Percentiles rank a stretch among this genome's conserved stretches.
These are phyloP conservation scores for Tragelaphus imberbis DNA, from an alignment of 2,113 vertebrate genomes.

Conservation along the genomic window DNA sequence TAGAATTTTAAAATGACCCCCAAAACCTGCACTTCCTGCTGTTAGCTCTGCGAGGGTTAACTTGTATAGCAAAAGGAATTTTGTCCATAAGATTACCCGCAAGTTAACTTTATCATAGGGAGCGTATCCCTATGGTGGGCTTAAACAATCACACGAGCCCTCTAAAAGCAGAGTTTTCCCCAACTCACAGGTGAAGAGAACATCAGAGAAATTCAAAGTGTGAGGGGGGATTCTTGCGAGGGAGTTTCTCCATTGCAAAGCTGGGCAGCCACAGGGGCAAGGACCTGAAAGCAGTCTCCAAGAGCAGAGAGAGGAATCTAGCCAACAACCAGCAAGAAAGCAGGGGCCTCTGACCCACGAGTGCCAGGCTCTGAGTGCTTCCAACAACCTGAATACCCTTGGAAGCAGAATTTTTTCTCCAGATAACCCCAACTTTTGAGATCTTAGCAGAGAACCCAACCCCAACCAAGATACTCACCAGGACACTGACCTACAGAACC, in stretches of 20 bases:
- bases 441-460: background rate
- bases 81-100: background rate
- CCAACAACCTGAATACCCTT: background rate
- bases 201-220: background rate
- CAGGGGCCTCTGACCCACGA: background rate
- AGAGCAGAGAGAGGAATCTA: background rate
- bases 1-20: background rate
- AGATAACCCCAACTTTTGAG: background rate
- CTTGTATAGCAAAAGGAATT: background rate
- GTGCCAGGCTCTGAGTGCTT: background rate
- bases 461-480: background rate
- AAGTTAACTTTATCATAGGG: background rate
- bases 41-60: background rate
- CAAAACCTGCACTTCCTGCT: background rate
- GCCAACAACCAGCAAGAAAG: background rate
- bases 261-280: background rate
- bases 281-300: background rate
- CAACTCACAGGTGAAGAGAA: background rate
- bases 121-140: background rate
- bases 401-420: background rate
- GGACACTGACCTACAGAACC: background rate
- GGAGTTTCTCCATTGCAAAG: background rate
- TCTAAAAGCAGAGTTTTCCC: background rate
- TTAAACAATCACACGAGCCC: background rate
- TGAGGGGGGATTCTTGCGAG: background rate